Conservation (phyloP, 2,888 invertebrate species). For the Malthinus flaveolus region DNA sequence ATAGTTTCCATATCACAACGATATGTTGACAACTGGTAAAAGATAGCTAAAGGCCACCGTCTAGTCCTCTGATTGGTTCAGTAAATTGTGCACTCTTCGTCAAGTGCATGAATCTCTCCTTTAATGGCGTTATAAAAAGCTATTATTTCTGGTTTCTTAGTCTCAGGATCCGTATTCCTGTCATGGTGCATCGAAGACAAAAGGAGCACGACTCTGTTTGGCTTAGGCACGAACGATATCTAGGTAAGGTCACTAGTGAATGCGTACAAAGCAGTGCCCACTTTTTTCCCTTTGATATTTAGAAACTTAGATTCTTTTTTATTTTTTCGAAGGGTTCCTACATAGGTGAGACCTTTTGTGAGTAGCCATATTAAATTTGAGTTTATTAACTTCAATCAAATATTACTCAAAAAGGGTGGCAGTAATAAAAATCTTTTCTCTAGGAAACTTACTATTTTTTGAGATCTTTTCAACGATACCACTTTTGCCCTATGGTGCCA, state of each 20-base stretch:
- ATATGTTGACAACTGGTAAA: slow-evolving; percentile 2
- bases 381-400: too few species aligned
- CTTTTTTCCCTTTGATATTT: slow-evolving; percentile 11
- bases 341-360: slow-evolving; percentile 17
- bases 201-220: slow-evolving; percentile 33
- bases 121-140: slow-evolving; percentile 34
- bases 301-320: slow-evolving; percentile 32
- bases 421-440: not conserved
- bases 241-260: slow-evolving; percentile 33
- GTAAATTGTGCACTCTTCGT: slow-evolving; percentile 9
- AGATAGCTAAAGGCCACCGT: slow-evolving; percentile 4
- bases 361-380: not conserved
- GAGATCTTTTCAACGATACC: too few species aligned
- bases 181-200: slow-evolving; percentile 34
- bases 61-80: not conserved
- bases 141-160: slow-evolving; percentile 33
- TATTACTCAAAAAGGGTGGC: too few species aligned
- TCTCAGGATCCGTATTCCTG: slow-evolving; percentile 17
- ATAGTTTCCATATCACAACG: too few species aligned
- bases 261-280: slow-evolving; percentile 30
- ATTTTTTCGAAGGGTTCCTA: slow-evolving; percentile 22
- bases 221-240: slow-evolving; percentile 34
- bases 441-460: not conserved
- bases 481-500: too few species aligned
- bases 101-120: slow-evolving; percentile 31